Conservation (phyloP, 2,113 vertebrate species). For the Lates calcarifer region DNA sequence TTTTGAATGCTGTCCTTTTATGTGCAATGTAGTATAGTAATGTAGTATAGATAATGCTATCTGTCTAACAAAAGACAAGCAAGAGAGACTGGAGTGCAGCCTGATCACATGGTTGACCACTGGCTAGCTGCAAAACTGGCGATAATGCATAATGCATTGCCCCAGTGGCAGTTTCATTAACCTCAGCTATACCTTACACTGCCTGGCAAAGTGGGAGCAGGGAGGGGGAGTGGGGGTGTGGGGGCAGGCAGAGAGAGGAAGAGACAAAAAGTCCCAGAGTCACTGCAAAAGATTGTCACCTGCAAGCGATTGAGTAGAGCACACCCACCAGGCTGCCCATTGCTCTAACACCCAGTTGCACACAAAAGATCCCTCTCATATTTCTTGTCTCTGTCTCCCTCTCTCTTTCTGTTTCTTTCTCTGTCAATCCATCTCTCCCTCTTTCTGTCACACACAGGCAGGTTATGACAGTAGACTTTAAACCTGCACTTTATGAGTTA, state of each 20-base stretch:
- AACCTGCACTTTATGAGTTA: slow-evolving; percentile 33
- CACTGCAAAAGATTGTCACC: slow-evolving; percentile 24
- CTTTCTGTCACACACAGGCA: background rate
- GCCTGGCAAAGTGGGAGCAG: slow-evolving; percentile 12
- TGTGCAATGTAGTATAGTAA: background rate
- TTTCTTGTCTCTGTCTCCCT: slow-evolving; percentile 24
- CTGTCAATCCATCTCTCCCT: background rate
- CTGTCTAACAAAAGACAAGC: too few species aligned
- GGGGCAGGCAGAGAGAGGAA: background rate
- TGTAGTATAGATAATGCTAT: too few species aligned
- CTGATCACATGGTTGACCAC: slow-evolving; percentile 40
- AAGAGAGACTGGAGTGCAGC: slow-evolving; percentile 8
- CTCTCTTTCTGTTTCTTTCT: background rate
- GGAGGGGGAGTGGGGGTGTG: background rate
- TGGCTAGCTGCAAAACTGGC: slow-evolving; percentile 32
- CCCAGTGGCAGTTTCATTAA: slow-evolving; percentile 41
- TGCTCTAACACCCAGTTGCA: slow-evolving; percentile 35
- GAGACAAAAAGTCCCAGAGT: slow-evolving; percentile 17
- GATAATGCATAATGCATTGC: slow-evolving; percentile 59
- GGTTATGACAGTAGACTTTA: slow-evolving; percentile 48
- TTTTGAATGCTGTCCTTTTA: background rate
- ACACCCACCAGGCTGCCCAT: slow-evolving; percentile 60
- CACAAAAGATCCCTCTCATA: slow-evolving; percentile 34
- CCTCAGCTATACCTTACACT: slow-evolving; percentile 34
- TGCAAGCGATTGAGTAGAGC: slow-evolving; percentile 15